Evolutionary conservation across 2,888 invertebrate species (phyloP), one percentile per base, ranked within the genome.

Genomic region (Drosophila limbata): DNA sequence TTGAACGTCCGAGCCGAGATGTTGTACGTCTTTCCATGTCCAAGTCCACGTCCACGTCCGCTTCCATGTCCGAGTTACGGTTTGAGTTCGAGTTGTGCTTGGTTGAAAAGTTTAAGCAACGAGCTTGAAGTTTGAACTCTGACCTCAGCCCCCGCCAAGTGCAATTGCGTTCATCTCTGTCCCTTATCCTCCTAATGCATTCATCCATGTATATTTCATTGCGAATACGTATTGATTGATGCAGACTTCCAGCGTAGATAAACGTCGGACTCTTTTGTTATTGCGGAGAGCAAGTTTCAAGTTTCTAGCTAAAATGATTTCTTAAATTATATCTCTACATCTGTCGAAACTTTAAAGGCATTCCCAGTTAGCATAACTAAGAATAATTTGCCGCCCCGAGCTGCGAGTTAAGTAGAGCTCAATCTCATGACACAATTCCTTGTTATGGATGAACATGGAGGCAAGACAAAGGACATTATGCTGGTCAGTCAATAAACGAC

Each of bases 141-240:
- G 73, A 52, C 57, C 51, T 25, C 51, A 42, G 13, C 35, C 52
- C 60, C 35, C 31, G 69, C 37, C 61, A 53, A 63, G 59, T 35
- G 33, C 50, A 25, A 17, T 33, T 35, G 31, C 4, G 45, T 25
- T 47, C 28, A 56, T 39, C 21, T 15, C 21, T 40, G 39, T 63
- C 67, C 59, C 17, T 57, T 17, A 72, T 73, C 39, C 62, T 19
- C 28, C 17, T 48, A 57, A 55, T 76, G 69, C 69, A 65, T 64
- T 50, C 55, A 53, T 40, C 65, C 53, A 83, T 88, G 69, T 83
- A 83, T 88, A 74, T 88, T 88, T 83, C 78, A 86, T 88, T 73
- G 67, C 71, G 67, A 60, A 69, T 69, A 71, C 69, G 57, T 72
- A 88, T 88, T 83, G 83, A 88, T 80, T 88, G 83, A 83, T 83